Percentiles rank a stretch among this genome's conserved stretches.
phyloP scores from a whole-genome alignment of 1,140 invertebrate species.

The Zaprionus inermis region DNA sequence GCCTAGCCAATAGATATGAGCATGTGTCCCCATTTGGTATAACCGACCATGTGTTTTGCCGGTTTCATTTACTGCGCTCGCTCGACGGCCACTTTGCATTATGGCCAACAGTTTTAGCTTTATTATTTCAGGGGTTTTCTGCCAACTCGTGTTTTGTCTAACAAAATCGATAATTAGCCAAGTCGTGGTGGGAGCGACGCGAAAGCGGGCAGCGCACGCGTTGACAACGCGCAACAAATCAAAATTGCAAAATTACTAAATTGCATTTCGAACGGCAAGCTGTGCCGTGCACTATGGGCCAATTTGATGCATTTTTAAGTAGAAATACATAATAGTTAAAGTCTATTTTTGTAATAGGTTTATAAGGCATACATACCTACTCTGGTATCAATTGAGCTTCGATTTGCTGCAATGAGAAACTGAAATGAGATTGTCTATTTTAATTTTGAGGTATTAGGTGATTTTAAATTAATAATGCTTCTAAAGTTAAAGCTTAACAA shows the following conservation, averaged over 20 bases:
- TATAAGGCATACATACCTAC: background rate
- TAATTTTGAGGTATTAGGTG: background rate
- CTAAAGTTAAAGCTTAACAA: too few relatives aligned
- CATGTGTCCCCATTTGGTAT: conserved; percentile 32
- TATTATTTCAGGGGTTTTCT: background rate
- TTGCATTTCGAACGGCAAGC: conserved; percentile 7
- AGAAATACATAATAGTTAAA: background rate
- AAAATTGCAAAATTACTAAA: conserved; percentile 40
- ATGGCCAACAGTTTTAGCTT: conserved; percentile 2
- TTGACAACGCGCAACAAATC: conserved; percentile 34
- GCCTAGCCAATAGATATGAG: conserved; percentile 21
- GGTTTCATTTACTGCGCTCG: conserved; percentile 30
- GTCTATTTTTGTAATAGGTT: background rate
- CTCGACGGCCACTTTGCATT: conserved; percentile 7
- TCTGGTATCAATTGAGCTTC: background rate
- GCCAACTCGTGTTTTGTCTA: conserved; percentile 11
- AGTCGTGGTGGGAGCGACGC: background rate
- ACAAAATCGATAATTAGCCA: conserved; percentile 70
- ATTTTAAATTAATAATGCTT: background rate
- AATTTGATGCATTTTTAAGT: background rate
- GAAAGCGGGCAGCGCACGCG: too few relatives aligned
- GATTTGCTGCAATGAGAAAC: background rate
- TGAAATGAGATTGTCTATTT: background rate
- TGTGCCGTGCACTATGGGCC: background rate
- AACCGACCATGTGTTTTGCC: conserved; percentile 42